Evolutionary conservation across 2,113 vertebrate species (phyloP).

Genomic region (Lichenostomus cassidix): DNA sequence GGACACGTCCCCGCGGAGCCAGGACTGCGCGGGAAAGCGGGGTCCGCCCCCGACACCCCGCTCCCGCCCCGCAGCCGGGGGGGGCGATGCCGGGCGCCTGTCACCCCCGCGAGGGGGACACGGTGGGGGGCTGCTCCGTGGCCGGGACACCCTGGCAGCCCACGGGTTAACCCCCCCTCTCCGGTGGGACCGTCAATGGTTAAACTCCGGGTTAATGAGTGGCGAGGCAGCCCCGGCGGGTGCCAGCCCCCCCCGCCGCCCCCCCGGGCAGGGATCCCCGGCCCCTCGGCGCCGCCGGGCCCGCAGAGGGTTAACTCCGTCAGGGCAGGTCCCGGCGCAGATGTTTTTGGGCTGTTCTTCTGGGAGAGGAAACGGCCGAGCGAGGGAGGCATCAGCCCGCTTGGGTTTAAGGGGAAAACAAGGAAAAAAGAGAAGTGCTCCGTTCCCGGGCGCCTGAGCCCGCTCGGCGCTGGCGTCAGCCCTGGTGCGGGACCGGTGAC

Average conservation of each 20-base stretch:
- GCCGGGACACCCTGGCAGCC: not conserved
- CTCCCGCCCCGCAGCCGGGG: not conserved
- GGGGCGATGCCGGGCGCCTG: not conserved
- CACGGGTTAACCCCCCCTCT: not conserved
- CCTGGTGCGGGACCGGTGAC: accelerated
- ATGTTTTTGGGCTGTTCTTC: slow-evolving; percentile 72
- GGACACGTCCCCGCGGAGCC: not conserved
- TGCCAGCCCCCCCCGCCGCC: not conserved
- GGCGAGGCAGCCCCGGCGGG: not conserved
- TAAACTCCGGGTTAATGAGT: slow-evolving; percentile 72
- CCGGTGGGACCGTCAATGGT: slow-evolving; percentile 40
- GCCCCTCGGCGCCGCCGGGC: not conserved
- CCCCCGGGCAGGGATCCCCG: not conserved
- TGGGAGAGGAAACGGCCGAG: slow-evolving; percentile 65
- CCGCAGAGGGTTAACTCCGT: slow-evolving; percentile 26
- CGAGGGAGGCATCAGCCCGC: slow-evolving; percentile 33
- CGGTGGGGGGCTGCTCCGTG: not conserved
- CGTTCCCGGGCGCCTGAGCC: not conserved
- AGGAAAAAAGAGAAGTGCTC: slow-evolving; percentile 16
- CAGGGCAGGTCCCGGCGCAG: slow-evolving; percentile 63
- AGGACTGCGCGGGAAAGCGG: slow-evolving; percentile 9
- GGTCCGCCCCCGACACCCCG: not conserved
- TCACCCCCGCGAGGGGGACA: not conserved
- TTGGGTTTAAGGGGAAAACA: slow-evolving; percentile 30
- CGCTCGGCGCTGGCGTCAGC: not conserved